A percentile compares a stretch with the other conserved stretches of the same genome.
phyloP scores from a whole-genome alignment of 2,113 vertebrate genomes.

The Danionella cerebrum region DNA sequence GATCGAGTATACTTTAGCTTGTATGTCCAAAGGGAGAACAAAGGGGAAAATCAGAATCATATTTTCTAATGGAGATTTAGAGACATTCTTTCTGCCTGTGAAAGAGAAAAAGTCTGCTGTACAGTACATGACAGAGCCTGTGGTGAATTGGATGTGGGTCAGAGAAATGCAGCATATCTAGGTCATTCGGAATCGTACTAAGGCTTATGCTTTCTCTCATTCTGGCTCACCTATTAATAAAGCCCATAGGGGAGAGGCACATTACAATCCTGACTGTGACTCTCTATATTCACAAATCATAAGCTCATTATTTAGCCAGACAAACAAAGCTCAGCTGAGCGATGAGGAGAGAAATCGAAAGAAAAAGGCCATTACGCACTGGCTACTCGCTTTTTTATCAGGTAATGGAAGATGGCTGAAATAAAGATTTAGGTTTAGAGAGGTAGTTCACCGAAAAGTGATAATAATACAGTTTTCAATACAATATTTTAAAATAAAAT shows the following conservation, averaged over 20 bases:
- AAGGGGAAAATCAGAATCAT: not conserved
- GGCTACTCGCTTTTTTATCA: not conserved
- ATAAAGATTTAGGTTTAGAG: not conserved
- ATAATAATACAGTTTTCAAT: too few species aligned
- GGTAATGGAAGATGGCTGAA: not conserved
- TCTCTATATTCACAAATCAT: not conserved
- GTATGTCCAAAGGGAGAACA: not conserved
- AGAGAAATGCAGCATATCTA: constrained; percentile 28
- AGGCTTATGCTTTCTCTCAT: constrained; percentile 11
- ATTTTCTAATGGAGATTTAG: not conserved
- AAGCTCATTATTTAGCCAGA: constrained; percentile 3
- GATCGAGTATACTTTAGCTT: too few species aligned
- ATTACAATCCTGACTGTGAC: constrained; percentile 6
- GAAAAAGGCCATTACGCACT: not conserved
- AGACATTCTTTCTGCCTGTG: not conserved
- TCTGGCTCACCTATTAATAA: constrained; percentile 19
- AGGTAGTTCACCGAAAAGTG: not conserved
- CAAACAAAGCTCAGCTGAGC: constrained; percentile 1
- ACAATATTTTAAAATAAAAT: too few species aligned
- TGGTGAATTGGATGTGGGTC: constrained; percentile 24
- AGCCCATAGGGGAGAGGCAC: not conserved
- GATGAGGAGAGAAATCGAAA: not conserved
- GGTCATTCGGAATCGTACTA: constrained; percentile 23
- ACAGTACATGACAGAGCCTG: not conserved
- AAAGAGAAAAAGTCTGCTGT: not conserved